phyloP scores from a whole-genome alignment of 2,888 invertebrate genomes.

The Ophonus ardosiacus region DNA sequence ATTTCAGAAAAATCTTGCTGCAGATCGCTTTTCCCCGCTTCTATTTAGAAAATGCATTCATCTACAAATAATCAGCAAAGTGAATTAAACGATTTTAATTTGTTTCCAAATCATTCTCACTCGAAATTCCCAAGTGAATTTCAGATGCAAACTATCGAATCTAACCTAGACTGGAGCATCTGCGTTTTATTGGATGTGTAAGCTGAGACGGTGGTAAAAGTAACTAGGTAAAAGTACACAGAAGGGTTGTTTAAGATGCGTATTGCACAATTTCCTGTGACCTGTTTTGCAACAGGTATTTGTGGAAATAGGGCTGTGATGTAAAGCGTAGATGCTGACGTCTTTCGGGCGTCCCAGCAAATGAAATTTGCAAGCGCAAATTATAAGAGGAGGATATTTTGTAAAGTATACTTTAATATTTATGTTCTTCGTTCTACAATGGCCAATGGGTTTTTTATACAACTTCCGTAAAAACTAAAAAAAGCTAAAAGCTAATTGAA shows the following conservation, averaged over 20 bases:
- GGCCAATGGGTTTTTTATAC: no score
- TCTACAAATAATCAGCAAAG: background rate
- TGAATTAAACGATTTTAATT: conserved; percentile 32
- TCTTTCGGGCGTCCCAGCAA: background rate
- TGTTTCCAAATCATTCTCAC: background rate
- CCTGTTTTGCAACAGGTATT: conserved; percentile 57
- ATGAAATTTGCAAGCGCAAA: background rate
- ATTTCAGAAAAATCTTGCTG: background rate
- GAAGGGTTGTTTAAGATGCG: conserved; percentile 39
- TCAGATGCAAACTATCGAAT: background rate
- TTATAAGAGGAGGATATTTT: background rate
- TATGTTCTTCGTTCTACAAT: background rate
- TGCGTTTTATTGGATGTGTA: background rate
- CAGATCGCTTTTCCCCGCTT: background rate
- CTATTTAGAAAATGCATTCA: background rate
- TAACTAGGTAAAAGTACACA: conserved; percentile 37
- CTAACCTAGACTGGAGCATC: background rate
- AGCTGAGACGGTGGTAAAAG: background rate
- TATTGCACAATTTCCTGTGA: conserved; percentile 58
- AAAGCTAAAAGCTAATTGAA: no score
- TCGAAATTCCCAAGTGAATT: background rate
- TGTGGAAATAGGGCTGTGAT: background rate
- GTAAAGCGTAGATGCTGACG: background rate
- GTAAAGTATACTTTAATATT: background rate
- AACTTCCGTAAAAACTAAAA: no score